Evolutionary conservation across 2,888 invertebrate species (phyloP), one percentile per base, ranked within the genome.

Genomic region (Orthosia cruda): DNA sequence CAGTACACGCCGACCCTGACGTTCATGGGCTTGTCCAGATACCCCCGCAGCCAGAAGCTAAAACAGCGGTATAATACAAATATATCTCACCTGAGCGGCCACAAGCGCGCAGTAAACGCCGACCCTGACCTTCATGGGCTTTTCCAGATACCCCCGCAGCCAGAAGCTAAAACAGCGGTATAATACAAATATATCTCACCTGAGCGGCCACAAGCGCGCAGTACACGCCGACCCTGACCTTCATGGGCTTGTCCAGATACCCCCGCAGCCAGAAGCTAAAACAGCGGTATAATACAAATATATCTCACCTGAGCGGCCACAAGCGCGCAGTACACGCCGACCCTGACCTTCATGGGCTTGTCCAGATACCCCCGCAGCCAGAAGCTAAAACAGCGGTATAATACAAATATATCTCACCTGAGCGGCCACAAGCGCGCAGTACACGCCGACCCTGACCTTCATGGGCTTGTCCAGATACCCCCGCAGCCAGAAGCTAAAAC

Each of bases 211-310:
- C 98, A 0, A 99, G 96, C 0, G 97, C 95, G 32, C 99, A 99
- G 92, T 98, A 98, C 0, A 97, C 95, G 0, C 97, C 91, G 15
- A 99, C 97, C 54, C 99, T 94, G 45, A 97, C 96, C 94, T 99
- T 99, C 97, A 99, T 98, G 26, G 96, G 96, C 54, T 95, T 94
- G 55, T 97, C 97, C 15, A 99, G 97, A 92, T 97, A 97, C 0
- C 99, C 99, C 65, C 97, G 97, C 18, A 96, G 95, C 98, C 99
- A 99, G 96, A 99, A 99, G 91, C n/a, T n/a, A n/a, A n/a, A n/a
- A 40, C 40, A 40, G 9, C 40, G 40, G 32, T 32, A 32, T 32
- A 7, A 32, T 32, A 7, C 32, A 32, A 32, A 40, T 40, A 11
- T 54, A 0, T 16, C 23, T 82, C 74, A 98, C 98, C 97, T 99